Base-by-base conservation (phyloP, 2,888 invertebrate genomes). In the Cryptocheilus praepositus region DNA sequence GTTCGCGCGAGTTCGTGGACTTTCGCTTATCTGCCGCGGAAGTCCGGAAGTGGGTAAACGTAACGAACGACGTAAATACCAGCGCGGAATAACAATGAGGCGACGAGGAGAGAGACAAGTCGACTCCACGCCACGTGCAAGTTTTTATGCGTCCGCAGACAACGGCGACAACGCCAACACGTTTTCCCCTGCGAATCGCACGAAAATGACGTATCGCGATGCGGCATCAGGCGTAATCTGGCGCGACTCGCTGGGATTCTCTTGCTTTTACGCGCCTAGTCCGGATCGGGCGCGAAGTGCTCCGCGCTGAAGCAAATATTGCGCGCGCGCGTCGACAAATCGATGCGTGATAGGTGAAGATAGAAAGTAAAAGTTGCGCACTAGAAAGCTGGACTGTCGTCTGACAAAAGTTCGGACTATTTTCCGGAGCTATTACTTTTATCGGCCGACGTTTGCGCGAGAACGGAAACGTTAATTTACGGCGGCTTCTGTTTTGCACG, bases 31-130 rank as follows among this genome's bases (percentile, higher is more conserved):
- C 16, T 51, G 52, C n/a, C 57, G 51, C 52, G 57, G 28, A 64
- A 68, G 64, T 52, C 49, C 69, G 67, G 70, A 72, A 72, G 74
- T 61, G 44, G 65, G 62, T 68, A 68, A 76, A 74, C 70, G 76
- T 64, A 68, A 70, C 72, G 70, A 74, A 66, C 62, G 68, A 66
- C 65, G 72, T 61, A 55, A 66, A 59, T 52, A 54, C 18, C 28
- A 61, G 19, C 64, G 46, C 44, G 57, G 70, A 73, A 76, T 76
- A 76, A 67, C 69, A 71, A 69, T 57, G 71, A 71, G 51, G 15
- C 36, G 36, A 13, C 4, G 21, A 16, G 3, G 19, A 52, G 52
- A 21, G 52, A 18, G 21, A 52, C 28, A 60, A 57, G 54, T 25
- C n/a, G 7, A 15, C 54, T 16, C 63, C 36, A 44, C 61, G 61